Base-by-base conservation (phyloP, 2,113 vertebrate species). In the Chrysochloris asiatica region DNA sequence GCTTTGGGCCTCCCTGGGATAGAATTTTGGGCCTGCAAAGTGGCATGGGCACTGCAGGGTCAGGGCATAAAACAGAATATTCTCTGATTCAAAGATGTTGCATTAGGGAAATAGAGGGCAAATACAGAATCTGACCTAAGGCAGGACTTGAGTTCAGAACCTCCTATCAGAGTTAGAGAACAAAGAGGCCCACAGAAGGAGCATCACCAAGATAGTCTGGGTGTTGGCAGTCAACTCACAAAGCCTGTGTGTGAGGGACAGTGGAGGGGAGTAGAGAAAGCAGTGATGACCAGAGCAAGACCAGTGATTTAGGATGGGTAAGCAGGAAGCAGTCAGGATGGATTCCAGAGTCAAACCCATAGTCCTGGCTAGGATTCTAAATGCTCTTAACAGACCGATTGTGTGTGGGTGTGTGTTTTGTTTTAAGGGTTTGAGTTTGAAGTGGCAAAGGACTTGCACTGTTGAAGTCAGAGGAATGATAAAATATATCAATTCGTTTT, bases 401-500 rank as follows among this genome's bases (percentile, higher is more conserved):
- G 33, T 12, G 14, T 2, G 7, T 24, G 2, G 13, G 45, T 4
- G 10, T 4, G 3, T 52, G 30, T 41, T 59, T 79, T 73, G 77
- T 45, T 91, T 61, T 45, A 72, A 84, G 28, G 36, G 22, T 63
- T 73, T 90, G 71, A 52, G 24, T 87, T 4, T 43, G 65, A 86
- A 80, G 76, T 41, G 48, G 75, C 41, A 11, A 0, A 2, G 38
- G 19, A 36, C 52, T 69, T 26, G 67, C 59, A 16, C 78, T 77
- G 76, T 75, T 81, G 48, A 94, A 86, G 61, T 54, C 71, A 90
- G 72, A 65, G 71, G 21, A 38, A 67, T 73, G 47, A 67, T 83
- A 79, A 91, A 50, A 84, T 12, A 63, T 36, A 67, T 63, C n/a
- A 73, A 36, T 89, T 77, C n/a, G 43, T 73, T 86, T 78, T 72